Evolutionary conservation across 2,888 invertebrate species (phyloP).

Genomic region (Xestia c-nigrum): DNA sequence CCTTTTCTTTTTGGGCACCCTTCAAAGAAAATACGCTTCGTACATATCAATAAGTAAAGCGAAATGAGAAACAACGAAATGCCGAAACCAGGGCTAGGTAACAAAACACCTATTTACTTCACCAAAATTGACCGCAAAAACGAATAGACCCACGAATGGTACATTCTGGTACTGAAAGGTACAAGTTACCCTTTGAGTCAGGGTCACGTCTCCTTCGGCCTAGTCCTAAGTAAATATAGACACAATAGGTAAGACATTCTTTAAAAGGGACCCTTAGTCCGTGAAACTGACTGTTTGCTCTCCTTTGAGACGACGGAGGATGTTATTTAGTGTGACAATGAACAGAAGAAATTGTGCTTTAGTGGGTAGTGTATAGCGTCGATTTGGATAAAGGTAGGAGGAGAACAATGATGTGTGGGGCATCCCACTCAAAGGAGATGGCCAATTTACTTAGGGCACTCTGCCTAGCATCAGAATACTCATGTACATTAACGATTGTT

Average conservation of each 20-base stretch:
- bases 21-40: constrained; percentile 23
- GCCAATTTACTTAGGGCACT: no score
- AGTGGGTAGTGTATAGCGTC: not conserved
- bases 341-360: not conserved
- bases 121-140: constrained; percentile 40
- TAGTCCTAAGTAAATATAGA: constrained; percentile 62
- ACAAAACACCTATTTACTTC: constrained; percentile 30
- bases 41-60: constrained; percentile 36
- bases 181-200: constrained; percentile 30
- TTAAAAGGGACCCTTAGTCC: constrained; percentile 42
- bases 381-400: not conserved
- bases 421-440: no score
- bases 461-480: no score
- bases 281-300: constrained; percentile 30
- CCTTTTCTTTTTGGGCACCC: constrained; percentile 24
- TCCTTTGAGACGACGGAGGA: not conserved
- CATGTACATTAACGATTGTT: no score
- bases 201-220: constrained; percentile 47
- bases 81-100: not conserved
- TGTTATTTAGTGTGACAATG: constrained; percentile 7
- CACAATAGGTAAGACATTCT: constrained; percentile 61
- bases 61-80: not conserved
- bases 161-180: constrained; percentile 4
- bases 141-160: constrained; percentile 7
- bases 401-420: not conserved